Evolutionary conservation across 2,113 vertebrate species (phyloP).

Genomic region (Sminthopsis crassicaudata): DNA sequence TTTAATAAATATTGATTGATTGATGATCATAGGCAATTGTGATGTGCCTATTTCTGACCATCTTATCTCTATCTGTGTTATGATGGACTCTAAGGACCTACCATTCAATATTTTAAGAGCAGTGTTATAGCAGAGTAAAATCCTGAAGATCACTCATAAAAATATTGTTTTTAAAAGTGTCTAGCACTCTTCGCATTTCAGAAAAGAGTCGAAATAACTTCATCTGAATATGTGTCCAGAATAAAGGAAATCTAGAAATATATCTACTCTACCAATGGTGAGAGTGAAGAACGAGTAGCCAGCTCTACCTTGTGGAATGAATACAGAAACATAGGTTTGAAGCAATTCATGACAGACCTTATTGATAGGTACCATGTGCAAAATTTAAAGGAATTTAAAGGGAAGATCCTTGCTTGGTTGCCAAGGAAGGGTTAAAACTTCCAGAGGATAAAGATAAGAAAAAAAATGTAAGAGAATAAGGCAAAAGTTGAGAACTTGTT

Average conservation of each 20-base stretch:
- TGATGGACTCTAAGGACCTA: constrained; percentile 42
- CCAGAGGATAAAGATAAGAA: too few relatives aligned
- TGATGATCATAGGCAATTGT: too few relatives aligned
- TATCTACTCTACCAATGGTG: constrained; percentile 93
- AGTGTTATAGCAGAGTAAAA: constrained; percentile 79
- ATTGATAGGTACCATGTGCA: constrained; percentile 86
- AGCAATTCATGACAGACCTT: constrained; percentile 84
- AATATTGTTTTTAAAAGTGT: constrained; percentile 93
- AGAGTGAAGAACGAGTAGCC: constrained; percentile 82
- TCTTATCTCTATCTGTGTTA: constrained; percentile 89
- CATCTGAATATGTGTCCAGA: constrained; percentile 88
- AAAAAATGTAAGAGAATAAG: too few relatives aligned
- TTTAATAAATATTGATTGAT: too few relatives aligned
- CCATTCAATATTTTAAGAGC: constrained; percentile 87
- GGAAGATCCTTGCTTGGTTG: too few relatives aligned
- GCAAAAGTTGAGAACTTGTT: too few relatives aligned
- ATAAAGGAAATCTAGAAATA: constrained; percentile 92
- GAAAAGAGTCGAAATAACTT: constrained; percentile 88
- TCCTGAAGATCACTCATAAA: constrained; percentile 79
- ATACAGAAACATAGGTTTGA: too few relatives aligned
- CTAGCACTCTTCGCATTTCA: constrained; percentile 83
- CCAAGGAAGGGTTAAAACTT: too few relatives aligned
- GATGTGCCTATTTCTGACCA: too few relatives aligned
- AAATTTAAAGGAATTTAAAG: too few relatives aligned
- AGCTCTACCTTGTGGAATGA: too few relatives aligned